Percentiles rank a stretch among this genome's conserved stretches.
Conservation (phyloP, 2,113 vertebrate genomes). For the Megaceryle maxima region DNA sequence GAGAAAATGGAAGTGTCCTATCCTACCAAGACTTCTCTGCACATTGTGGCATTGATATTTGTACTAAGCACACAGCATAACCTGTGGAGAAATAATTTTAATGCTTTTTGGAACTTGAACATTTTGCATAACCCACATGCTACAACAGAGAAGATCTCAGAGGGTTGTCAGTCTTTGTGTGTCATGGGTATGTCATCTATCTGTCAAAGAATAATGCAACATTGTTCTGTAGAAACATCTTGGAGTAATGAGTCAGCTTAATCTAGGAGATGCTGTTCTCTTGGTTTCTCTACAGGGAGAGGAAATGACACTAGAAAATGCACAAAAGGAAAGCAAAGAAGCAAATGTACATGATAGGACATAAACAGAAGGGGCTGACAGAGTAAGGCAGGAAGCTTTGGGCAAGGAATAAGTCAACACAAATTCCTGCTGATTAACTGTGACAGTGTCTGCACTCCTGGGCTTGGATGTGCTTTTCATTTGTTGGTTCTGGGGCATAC, state of each 20-base stretch:
- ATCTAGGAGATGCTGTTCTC: neutral
- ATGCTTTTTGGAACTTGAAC: neutral
- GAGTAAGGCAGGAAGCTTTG: neutral
- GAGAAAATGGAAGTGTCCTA: neutral
- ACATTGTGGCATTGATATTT: neutral
- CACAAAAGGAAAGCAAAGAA: neutral
- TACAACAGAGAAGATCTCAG: neutral
- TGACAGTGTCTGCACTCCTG: neutral
- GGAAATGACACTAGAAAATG: neutral
- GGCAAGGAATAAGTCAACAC: neutral
- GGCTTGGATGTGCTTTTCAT: neutral
- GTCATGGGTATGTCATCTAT: neutral
- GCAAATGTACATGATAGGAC: neutral
- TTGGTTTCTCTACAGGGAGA: neutral
- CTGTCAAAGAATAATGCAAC: neutral
- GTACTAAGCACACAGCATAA: neutral
- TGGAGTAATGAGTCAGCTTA: constrained; percentile 16
- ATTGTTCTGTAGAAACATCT: constrained; percentile 2
- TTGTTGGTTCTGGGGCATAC: neutral
- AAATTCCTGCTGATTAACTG: neutral
- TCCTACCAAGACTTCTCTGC: neutral
- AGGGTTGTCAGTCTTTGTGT: neutral
- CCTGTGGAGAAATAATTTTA: neutral
- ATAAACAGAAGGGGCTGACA: neutral
- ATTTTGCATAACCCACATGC: neutral